These are phyloP conservation scores for Rousettus leschenaultii DNA, from an alignment of 2,113 vertebrate genomes.

Conservation along the genomic window DNA sequence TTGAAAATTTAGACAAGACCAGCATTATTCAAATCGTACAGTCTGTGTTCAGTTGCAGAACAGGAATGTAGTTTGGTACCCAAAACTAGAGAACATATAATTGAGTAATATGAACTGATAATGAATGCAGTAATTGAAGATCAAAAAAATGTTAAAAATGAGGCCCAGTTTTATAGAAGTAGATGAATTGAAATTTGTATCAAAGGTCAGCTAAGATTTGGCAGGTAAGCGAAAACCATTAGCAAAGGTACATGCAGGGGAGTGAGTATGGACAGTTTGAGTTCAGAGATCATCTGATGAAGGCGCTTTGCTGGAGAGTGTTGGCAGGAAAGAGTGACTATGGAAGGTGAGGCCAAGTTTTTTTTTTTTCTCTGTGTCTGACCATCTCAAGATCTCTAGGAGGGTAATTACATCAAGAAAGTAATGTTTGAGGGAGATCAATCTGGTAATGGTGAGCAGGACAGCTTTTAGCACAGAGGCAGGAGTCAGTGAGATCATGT, in stretches of 20 bases:
- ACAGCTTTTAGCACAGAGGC: not conserved
- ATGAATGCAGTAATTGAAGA: not conserved
- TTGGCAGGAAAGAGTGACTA: not conserved
- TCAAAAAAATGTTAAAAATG: conserved; percentile 24
- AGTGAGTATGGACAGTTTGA: not conserved
- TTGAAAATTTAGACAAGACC: not conserved
- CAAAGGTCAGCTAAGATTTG: not conserved
- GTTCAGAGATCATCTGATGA: not conserved
- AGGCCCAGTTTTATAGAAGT: conserved; percentile 19
- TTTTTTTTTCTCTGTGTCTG: not conserved
- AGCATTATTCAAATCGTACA: not conserved
- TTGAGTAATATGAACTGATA: not conserved
- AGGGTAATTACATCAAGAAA: conserved; percentile 27
- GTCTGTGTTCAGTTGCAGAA: not conserved
- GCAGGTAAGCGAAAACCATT: not conserved
- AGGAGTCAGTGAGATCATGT: not conserved
- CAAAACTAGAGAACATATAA: not conserved
- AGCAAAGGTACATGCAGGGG: not conserved
- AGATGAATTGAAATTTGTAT: conserved; percentile 4
- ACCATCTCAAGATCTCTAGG: not conserved
- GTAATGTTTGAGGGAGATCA: conserved; percentile 3
- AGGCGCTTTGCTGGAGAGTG: not conserved
- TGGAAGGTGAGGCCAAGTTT: not conserved
- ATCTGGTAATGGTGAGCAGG: not conserved
- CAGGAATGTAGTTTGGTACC: not conserved